phyloP scores from a whole-genome alignment of 2,113 vertebrate species.

The Balaeniceps rex region DNA sequence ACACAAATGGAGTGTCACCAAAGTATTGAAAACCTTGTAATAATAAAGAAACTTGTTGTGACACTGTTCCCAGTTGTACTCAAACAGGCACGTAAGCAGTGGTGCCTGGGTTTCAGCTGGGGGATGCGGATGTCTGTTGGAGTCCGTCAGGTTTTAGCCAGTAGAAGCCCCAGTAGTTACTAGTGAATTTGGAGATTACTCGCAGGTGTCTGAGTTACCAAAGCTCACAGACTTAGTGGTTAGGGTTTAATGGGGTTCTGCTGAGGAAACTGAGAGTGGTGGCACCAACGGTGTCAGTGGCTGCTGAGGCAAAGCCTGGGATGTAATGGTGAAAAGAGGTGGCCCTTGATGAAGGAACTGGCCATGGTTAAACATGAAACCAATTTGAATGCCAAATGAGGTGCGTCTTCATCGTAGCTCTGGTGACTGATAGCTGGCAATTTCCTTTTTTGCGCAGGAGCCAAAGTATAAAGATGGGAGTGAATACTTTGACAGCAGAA shows the following conservation, averaged over 20 bases:
- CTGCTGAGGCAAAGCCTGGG: background rate
- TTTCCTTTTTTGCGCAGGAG: conserved; percentile 76
- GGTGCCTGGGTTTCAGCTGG: background rate
- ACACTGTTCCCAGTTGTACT: background rate
- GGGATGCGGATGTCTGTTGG: background rate
- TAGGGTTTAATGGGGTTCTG: background rate
- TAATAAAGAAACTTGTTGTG: background rate
- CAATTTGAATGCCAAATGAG: background rate
- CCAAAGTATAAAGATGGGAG: conserved; percentile 82
- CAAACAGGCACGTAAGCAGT: background rate
- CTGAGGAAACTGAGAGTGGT: background rate
- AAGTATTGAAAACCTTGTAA: background rate
- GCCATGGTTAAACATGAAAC: background rate
- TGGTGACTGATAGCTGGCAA: background rate
- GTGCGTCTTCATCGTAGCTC: accelerated
- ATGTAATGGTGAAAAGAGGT: background rate
- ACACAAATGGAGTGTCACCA: background rate
- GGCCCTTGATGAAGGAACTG: background rate
- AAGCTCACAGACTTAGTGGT: background rate
- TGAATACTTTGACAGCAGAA: conserved; percentile 87
- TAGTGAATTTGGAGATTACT: background rate
- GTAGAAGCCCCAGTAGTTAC: background rate
- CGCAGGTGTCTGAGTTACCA: background rate
- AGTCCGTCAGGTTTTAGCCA: background rate
- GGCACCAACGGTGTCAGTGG: background rate